Evolutionary conservation across 2,888 invertebrate species (phyloP), one percentile per base, ranked within the genome.

Genomic region (Diplolepis rosae): DNA sequence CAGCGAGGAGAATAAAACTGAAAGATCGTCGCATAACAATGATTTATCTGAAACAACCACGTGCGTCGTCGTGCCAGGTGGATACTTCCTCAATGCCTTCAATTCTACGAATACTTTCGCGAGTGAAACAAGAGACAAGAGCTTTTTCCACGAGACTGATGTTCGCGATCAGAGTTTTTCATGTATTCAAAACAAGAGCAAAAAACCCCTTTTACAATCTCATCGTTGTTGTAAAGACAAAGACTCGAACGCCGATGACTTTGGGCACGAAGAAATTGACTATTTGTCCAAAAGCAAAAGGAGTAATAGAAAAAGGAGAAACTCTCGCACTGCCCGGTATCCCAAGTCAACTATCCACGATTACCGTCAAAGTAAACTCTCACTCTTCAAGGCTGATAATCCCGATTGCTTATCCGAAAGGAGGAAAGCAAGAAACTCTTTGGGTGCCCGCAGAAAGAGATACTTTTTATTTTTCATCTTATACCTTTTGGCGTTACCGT

Each of bases 401-500:
- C 15, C 61, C 22, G 4, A 18, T 61, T 22, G 15, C 15, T 39
- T 27, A n/a, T 7, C 39, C 3, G 27, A 42, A 27, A 42, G 6
- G 7, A n/a, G 2, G 39, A 61, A 39, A 24, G 7, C 39, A 27
- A 61, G 39, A 1, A 61, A 39, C 9, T 42, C 3, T 15, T 6
- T 39, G 35, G 56, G 30, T 22, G 18, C 13, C 35, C 15, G 69
- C 28, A 48, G 66, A 18, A 70, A 68, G 28, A 72, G 72, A 42
- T 79, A 82, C 72, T 80, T 79, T 18, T 70, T 84, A 42, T 72
- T 87, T 69, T 81, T 87, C 72, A 72, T 86, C 70, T 73, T 87
- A 66, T 87, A 84, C 74, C 82, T 87, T 67, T 77, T 87, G 75
- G 83, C 85, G 48, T 79, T 84, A 79, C 87, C 87, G 69, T 69